A percentile compares a stretch with the other conserved stretches of the same genome.
Evolutionary conservation across 2,797 vertebrate species (phyloP).

Genomic region (Oophaga sylvatica): DNA sequence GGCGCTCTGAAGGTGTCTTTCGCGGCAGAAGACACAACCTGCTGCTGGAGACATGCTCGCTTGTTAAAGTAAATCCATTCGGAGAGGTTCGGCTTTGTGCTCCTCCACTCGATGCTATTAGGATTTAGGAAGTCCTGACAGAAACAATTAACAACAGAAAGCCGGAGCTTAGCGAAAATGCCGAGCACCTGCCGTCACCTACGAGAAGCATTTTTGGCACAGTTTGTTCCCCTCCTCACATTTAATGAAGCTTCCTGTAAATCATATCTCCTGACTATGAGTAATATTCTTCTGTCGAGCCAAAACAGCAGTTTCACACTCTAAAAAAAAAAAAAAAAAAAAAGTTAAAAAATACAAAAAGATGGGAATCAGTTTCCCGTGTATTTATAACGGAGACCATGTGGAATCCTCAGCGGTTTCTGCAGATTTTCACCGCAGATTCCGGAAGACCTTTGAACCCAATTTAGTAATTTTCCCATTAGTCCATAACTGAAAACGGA

Average conservation of each 20-base stretch:
- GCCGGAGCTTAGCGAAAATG: not conserved
- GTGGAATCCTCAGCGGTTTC: not conserved
- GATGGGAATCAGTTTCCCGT: too few species aligned
- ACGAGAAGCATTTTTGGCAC: slow-evolving; percentile 58
- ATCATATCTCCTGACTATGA: slow-evolving; percentile 61
- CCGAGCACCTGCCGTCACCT: slow-evolving; percentile 58
- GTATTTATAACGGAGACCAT: not conserved
- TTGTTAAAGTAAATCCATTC: slow-evolving; percentile 14
- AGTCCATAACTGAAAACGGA: too few species aligned
- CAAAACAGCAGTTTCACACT: slow-evolving; percentile 25
- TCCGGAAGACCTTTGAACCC: not conserved
- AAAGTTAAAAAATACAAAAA: not conserved
- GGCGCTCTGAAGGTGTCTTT: too few species aligned
- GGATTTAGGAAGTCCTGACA: slow-evolving; percentile 39
- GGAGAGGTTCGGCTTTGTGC: slow-evolving; percentile 10
- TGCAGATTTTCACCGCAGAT: not conserved
- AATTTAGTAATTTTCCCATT: too few species aligned
- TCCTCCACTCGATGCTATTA: slow-evolving; percentile 30
- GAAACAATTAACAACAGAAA: slow-evolving; percentile 61
- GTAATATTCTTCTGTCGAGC: slow-evolving; percentile 40
- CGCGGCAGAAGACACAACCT: too few species aligned
- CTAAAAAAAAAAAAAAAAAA: not conserved
- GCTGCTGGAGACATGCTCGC: not conserved
- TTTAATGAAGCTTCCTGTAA: slow-evolving; percentile 62
- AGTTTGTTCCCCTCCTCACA: slow-evolving; percentile 52